These are phyloP conservation scores for Mesitornis unicolor DNA, from an alignment of 2,113 vertebrate species.

Conservation along the genomic window DNA sequence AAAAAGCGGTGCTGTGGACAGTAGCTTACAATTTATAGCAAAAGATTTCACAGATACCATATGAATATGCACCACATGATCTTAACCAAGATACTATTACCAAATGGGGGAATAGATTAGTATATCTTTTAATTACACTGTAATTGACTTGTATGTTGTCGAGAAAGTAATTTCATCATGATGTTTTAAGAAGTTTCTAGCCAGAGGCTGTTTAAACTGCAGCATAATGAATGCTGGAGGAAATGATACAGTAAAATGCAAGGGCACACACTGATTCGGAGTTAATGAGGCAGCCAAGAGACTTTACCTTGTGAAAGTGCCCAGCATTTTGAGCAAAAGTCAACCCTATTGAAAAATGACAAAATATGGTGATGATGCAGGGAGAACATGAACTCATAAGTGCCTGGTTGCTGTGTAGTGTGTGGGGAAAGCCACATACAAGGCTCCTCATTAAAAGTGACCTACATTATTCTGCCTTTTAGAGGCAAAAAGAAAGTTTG, in stretches of 20 bases:
- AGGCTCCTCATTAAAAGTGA: conserved; percentile 28
- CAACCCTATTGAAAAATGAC: neutral
- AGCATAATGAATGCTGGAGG: neutral
- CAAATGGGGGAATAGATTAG: neutral
- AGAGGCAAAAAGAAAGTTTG: neutral
- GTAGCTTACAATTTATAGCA: neutral
- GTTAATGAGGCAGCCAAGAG: conserved; percentile 10
- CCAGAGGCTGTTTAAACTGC: neutral
- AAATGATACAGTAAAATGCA: conserved; percentile 11
- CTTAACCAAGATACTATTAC: neutral
- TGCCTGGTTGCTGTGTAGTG: neutral
- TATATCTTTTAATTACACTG: conserved; percentile 1
- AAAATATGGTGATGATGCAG: neutral
- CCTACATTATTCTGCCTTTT: conserved; percentile 3
- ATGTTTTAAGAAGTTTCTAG: conserved; percentile 24
- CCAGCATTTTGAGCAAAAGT: neutral
- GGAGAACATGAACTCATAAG: neutral
- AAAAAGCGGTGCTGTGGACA: neutral
- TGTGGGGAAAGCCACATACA: neutral
- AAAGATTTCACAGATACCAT: neutral
- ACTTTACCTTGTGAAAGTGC: neutral
- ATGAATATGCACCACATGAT: neutral
- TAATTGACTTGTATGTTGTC: conserved; percentile 2
- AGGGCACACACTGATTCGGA: neutral
- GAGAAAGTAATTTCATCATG: neutral